Conservation (phyloP, 2,888 invertebrate species). For the Gymnosoma rotundatum region DNA sequence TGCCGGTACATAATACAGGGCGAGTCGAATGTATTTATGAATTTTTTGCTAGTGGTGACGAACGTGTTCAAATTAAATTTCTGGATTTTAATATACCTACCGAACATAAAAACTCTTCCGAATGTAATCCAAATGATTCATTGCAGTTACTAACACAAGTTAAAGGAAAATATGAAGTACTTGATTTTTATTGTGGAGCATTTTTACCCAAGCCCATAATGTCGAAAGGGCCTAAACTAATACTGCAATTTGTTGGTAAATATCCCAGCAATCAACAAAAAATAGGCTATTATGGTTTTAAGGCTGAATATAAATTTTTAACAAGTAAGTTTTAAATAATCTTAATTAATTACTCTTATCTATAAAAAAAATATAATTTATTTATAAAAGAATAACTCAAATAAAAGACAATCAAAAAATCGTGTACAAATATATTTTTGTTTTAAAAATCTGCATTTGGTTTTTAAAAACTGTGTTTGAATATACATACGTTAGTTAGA, state of each 20-base stretch:
- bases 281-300: constrained; percentile 90
- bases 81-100: constrained; percentile 81
- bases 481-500: too few species aligned
- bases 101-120: constrained; percentile 77
- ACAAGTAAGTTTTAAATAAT: constrained; percentile 87
- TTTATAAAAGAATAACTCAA: too few species aligned
- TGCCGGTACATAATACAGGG: constrained; percentile 81
- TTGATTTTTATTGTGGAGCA: constrained; percentile 94
- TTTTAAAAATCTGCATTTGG: too few species aligned
- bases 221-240: constrained; percentile 94
- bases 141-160: constrained; percentile 88
- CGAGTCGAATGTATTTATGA: constrained; percentile 91
- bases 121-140: constrained; percentile 78
- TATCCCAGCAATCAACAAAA: constrained; percentile 85
- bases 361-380: too few species aligned
- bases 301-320: constrained; percentile 93
- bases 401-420: too few species aligned
- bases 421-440: too few species aligned
- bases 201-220: constrained; percentile 92
- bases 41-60: constrained; percentile 92
- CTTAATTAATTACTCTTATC: too few species aligned
- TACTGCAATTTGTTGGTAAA: constrained; percentile 92
- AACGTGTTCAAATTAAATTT: constrained; percentile 85
- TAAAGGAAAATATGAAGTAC: constrained; percentile 91
- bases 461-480: too few species aligned